Evolutionary conservation across 2,888 invertebrate species (phyloP).

Genomic region (Pocota personata): DNA sequence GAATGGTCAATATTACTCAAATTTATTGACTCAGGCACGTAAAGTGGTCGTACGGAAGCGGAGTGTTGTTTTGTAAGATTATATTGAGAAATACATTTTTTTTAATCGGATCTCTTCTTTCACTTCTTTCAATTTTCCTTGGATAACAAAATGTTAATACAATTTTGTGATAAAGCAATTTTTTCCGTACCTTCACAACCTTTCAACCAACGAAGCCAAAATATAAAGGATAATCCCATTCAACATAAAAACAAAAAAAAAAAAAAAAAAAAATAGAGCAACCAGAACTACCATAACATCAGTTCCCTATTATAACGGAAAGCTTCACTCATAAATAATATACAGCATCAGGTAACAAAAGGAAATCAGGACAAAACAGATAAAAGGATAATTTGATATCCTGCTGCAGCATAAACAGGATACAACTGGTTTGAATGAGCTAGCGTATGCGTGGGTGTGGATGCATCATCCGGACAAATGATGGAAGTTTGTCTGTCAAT

Average conservation of each 20-base stretch:
- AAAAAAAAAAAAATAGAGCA: neutral
- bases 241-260: constrained; percentile 3
- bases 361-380: constrained; percentile 39
- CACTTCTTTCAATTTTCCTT: too few species aligned
- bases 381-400: constrained; percentile 44
- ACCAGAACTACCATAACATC: constrained; percentile 6
- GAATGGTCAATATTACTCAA: too few species aligned
- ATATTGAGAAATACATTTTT: too few species aligned
- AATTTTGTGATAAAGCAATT: neutral
- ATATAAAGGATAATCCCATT: neutral
- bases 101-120: too few species aligned
- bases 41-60: too few species aligned
- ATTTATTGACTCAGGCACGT: too few species aligned
- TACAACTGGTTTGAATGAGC: neutral
- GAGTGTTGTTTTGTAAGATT: too few species aligned
- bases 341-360: constrained; percentile 13
- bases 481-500: constrained; percentile 36
- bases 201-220: neutral
- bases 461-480: constrained; percentile 16
- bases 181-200: neutral
- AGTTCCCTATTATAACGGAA: neutral
- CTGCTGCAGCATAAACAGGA: constrained; percentile 29
- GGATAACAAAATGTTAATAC: neutral
- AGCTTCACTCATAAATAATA: constrained; percentile 33
- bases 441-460: neutral